A percentile compares a stretch with the other conserved stretches of the same genome.
Conservation (phyloP, 2,888 invertebrate genomes). For the Cynaeus angustus region DNA sequence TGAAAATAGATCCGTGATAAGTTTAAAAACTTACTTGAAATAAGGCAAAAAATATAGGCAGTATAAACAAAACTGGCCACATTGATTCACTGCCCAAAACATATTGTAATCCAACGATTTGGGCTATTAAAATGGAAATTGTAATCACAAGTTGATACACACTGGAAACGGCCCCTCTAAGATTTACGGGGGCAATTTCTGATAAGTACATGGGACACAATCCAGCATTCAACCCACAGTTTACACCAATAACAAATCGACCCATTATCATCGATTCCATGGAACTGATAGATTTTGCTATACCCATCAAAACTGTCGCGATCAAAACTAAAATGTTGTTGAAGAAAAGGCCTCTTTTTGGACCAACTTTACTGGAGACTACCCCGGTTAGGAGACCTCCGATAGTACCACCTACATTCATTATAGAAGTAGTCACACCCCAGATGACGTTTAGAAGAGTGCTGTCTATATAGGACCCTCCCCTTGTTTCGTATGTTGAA, state of each 20-base stretch:
- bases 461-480: neutral
- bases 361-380: slow-evolving; percentile 78
- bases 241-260: slow-evolving; percentile 87
- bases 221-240: slow-evolving; percentile 89
- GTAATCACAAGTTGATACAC: slow-evolving; percentile 92
- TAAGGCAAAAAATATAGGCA: slow-evolving; percentile 83
- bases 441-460: neutral
- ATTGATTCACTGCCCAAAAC: slow-evolving; percentile 80
- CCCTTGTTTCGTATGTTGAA: neutral
- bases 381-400: slow-evolving; percentile 84
- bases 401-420: slow-evolving; percentile 84
- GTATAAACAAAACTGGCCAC: slow-evolving; percentile 86
- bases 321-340: slow-evolving; percentile 86
- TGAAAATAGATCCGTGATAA: neutral
- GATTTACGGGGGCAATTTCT: slow-evolving; percentile 88
- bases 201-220: slow-evolving; percentile 90
- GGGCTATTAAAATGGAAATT: slow-evolving; percentile 86
- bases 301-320: slow-evolving; percentile 79
- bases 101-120: slow-evolving; percentile 82
- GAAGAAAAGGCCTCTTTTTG: slow-evolving; percentile 85
- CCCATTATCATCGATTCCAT: slow-evolving; percentile 86
- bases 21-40: slow-evolving; percentile 69
- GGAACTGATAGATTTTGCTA: slow-evolving; percentile 78
- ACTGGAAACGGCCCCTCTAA: slow-evolving; percentile 90
- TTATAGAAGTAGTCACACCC: slow-evolving; percentile 18